These are phyloP conservation scores for Drosophila athabasca DNA, from an alignment of 1,140 invertebrate genomes.

Conservation along the genomic window DNA sequence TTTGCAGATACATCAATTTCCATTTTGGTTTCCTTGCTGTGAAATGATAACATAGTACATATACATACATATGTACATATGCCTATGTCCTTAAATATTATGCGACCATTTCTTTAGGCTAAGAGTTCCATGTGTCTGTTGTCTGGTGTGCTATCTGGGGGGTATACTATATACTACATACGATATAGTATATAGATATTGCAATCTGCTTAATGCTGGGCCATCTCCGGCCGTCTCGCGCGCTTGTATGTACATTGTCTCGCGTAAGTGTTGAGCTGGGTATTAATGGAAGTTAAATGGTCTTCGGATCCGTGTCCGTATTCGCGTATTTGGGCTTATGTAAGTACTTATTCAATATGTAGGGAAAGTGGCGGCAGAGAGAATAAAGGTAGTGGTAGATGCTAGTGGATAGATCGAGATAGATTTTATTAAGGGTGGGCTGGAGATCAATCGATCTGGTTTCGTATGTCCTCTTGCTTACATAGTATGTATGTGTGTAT, in stretches of 20 bases:
- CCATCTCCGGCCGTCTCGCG: no score
- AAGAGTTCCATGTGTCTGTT: slow-evolving; percentile 31
- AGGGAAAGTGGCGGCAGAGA: slow-evolving; percentile 19
- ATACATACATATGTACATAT: slow-evolving; percentile 1
- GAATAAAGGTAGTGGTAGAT: slow-evolving; percentile 17
- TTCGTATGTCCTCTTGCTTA: not conserved
- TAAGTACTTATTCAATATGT: slow-evolving; percentile 13
- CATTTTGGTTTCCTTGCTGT: slow-evolving; percentile 26
- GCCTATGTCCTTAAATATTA: slow-evolving; percentile 54
- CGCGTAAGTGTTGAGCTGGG: slow-evolving; percentile 26
- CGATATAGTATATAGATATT: slow-evolving; percentile 5
- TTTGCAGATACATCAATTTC: slow-evolving; percentile 64
- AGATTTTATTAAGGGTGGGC: slow-evolving; percentile 50
- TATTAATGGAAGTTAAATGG: slow-evolving; percentile 26
- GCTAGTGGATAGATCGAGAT: slow-evolving; percentile 33
- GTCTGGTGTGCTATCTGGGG: no score
- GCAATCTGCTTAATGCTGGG: slow-evolving; percentile 3
- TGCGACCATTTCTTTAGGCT: slow-evolving; percentile 53
- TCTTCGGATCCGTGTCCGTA: slow-evolving; percentile 1
- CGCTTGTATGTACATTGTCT: slow-evolving; percentile 53
- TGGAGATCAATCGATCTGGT: slow-evolving; percentile 31
- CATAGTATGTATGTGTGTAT: not conserved
- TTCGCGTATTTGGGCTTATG: not conserved
- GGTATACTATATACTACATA: not conserved
- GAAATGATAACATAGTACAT: slow-evolving; percentile 63